Conservation (phyloP, 2,888 invertebrate genomes). For the Pocota personata region DNA sequence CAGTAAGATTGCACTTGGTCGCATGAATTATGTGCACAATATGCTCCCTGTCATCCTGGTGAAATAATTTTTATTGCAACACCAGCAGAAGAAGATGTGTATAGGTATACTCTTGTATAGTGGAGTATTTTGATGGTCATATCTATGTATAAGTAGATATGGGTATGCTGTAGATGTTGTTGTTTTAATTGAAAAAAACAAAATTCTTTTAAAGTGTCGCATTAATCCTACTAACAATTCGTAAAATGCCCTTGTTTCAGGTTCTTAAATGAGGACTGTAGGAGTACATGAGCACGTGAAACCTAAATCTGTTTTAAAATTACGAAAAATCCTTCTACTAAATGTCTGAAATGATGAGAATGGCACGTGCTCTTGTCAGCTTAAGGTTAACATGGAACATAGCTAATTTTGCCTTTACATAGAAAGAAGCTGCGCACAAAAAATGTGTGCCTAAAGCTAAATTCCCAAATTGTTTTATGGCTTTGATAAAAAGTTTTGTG, state of each 20-base stretch:
- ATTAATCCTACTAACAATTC: not conserved
- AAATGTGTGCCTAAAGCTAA: too few species aligned
- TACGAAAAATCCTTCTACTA: too few species aligned
- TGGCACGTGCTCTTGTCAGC: too few species aligned
- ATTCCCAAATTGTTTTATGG: too few species aligned
- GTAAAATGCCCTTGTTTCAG: not conserved
- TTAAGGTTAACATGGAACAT: too few species aligned
- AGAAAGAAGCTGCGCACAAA: too few species aligned
- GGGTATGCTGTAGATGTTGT: not conserved
- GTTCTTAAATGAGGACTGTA: not conserved
- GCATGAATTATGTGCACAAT: conserved; percentile 71
- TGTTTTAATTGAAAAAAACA: not conserved
- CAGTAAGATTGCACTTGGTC: conserved; percentile 65
- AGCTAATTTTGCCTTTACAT: too few species aligned
- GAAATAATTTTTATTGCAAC: conserved; percentile 64
- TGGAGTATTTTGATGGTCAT: not conserved
- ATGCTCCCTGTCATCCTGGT: conserved; percentile 66
- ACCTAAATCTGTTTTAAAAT: too few species aligned
- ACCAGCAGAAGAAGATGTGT: not conserved
- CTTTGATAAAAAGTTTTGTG: too few species aligned
- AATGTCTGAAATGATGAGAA: too few species aligned
- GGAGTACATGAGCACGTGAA: too few species aligned
- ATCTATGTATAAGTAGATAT: not conserved
- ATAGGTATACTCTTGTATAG: not conserved
- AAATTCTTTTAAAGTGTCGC: too few species aligned